A percentile compares a stretch with the other conserved stretches of the same genome.
phyloP scores from a whole-genome alignment of 1,140 invertebrate genomes.

The Lepidotrigona ventralis region DNA sequence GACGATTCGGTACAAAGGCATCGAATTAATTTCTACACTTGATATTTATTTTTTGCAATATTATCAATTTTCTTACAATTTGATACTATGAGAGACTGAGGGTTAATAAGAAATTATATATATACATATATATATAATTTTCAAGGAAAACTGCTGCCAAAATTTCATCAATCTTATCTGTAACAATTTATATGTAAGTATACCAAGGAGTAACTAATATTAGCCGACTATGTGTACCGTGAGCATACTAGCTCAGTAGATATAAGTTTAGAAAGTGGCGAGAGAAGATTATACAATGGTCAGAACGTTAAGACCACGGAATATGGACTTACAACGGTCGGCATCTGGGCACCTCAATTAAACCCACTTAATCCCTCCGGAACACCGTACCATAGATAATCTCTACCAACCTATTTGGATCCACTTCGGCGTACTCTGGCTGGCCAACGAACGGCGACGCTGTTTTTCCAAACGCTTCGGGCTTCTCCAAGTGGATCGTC shows the following conservation, averaged over 20 bases:
- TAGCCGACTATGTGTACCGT: too few species aligned
- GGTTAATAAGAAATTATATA: too few species aligned
- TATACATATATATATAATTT: too few species aligned
- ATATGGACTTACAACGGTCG: constrained; percentile 42
- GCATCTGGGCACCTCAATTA: constrained; percentile 41
- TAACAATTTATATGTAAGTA: too few species aligned
- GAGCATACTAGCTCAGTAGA: not conserved
- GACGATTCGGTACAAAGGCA: too few species aligned
- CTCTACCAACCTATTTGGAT: constrained; percentile 50
- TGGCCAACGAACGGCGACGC: constrained; percentile 19
- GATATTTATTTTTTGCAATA: too few species aligned
- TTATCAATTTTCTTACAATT: too few species aligned
- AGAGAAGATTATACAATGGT: constrained; percentile 30
- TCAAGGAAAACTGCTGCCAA: too few species aligned
- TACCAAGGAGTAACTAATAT: too few species aligned
- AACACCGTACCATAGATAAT: constrained; percentile 37
- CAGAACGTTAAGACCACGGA: constrained; percentile 11
- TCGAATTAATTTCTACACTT: too few species aligned
- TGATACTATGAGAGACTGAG: too few species aligned
- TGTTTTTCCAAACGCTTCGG: constrained; percentile 50
- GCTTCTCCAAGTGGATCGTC: constrained; percentile 39
- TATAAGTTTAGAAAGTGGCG: constrained; percentile 16
- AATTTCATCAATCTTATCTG: too few species aligned
- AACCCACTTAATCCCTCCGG: constrained; percentile 30
- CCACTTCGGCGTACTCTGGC: constrained; percentile 33